A percentile compares a stretch with the other conserved stretches of the same genome.
Conservation (phyloP, 2,888 invertebrate genomes). For the Caradrina clavipalpis region DNA sequence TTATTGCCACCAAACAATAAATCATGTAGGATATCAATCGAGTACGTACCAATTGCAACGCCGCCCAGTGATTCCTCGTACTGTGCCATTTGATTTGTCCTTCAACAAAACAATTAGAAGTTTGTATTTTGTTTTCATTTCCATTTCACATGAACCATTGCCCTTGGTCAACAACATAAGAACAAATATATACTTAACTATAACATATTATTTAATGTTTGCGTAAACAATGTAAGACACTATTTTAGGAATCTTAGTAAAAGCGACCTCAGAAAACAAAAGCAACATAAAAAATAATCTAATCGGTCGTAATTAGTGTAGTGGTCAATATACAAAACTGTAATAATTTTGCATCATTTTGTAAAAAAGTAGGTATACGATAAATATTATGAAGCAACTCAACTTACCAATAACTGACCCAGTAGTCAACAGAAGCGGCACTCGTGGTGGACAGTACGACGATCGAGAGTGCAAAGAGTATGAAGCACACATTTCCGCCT, state of each 20-base stretch:
- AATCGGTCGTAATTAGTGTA: no score
- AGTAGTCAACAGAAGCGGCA: conserved; percentile 93
- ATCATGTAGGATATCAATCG: neutral
- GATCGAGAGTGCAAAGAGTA: conserved; percentile 74
- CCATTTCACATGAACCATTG: neutral
- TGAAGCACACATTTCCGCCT: conserved; percentile 79
- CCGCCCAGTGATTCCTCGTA: conserved; percentile 78
- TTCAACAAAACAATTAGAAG: conserved; percentile 67
- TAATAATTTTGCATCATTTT: no score
- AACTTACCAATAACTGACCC: conserved; percentile 92
- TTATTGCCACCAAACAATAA: conserved; percentile 4
- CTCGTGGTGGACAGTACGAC: conserved; percentile 89
- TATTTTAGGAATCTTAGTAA: neutral
- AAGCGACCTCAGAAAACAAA: no score
- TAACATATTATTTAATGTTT: no score
- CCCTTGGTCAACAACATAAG: neutral
- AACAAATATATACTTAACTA: no score
- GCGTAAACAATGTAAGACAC: neutral
- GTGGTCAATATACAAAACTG: no score
- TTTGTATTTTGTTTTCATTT: neutral
- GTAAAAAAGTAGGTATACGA: neutral
- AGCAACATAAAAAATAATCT: no score
- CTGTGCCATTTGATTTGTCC: conserved; percentile 85
- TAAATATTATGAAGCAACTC: neutral
- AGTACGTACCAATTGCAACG: conserved; percentile 75